A percentile compares a stretch with the other conserved stretches of the same genome.
Conservation (phyloP, 2,797 vertebrate species). For the Alcedo quadribrachys region DNA sequence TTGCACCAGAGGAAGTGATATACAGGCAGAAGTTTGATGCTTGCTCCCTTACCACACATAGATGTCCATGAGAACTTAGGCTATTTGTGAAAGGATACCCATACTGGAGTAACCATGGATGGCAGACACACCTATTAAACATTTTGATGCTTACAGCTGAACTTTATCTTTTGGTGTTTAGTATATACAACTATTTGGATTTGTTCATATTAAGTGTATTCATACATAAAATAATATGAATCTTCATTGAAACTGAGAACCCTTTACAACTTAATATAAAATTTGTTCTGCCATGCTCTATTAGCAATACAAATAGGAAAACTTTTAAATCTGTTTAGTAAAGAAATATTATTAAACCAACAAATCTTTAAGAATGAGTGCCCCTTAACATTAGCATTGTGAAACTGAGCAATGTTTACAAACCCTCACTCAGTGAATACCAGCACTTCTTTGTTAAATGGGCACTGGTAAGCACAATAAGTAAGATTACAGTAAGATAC, state of each 20-base stretch:
- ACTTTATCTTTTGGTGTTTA: neutral
- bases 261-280: neutral
- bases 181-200: neutral
- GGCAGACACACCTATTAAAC: neutral
- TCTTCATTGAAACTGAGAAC: neutral
- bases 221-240: neutral
- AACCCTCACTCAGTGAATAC: neutral
- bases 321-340: neutral
- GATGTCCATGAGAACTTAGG: neutral
- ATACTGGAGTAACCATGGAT: neutral
- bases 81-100: neutral
- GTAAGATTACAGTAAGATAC: too few species aligned
- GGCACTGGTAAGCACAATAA: too few species aligned
- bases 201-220: neutral
- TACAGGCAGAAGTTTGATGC: neutral
- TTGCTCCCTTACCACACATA: neutral
- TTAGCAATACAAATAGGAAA: neutral
- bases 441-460: neutral
- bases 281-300: neutral
- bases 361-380: neutral
- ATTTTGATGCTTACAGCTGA: neutral
- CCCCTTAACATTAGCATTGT: neutral
- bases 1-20: neutral
- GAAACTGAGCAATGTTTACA: accelerated
- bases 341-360: neutral